Evolutionary conservation across 2,888 invertebrate species (phyloP), one percentile per base, ranked within the genome.

Genomic region (Thelaira solivaga): DNA sequence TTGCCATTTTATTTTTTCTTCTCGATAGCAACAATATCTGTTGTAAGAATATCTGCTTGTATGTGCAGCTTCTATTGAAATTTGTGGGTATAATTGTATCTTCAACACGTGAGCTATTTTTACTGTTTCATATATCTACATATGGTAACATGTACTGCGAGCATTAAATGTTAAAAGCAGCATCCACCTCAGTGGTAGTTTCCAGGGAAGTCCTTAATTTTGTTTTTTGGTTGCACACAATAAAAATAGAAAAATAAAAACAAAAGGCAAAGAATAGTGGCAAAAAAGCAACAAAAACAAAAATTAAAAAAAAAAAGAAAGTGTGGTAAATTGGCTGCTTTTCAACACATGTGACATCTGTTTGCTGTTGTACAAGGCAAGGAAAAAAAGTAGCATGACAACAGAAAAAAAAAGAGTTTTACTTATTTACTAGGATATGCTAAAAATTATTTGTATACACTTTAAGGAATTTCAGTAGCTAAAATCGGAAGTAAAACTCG

Each of bases 301-400:
- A n/a, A n/a, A n/a, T n/a, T n/a, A n/a, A n/a, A 62, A 26, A 78
- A 78, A 64, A 59, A 67, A 26, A 53, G 69, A 71, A 64, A 74
- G 76, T 80, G 74, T 77, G 71, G 69, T 84, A 86, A 86, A 86
- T 86, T 86, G 86, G 86, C 86, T 86, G 85, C 84, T 85, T 86
- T 85, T 86, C 86, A 86, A 86, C 85, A 83, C 83, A 82, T 85
- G 85, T 82, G 84, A 85, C 85, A 85, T 85, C 85, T 85, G 85
- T 84, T 85, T 84, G 82, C 76, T 72, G 51, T 61, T 39, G 41
- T 36, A 55, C 26, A 43, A 13, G 16, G 5, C 13, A 31, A 7
- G 24, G 59, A 18, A 36, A 57, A 47, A 61, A 24, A 13, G 31
- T 11, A 18, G 34, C 24, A 41, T 39, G 41, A 20, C 22, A 41